Evolutionary conservation across 2,797 vertebrate species (phyloP).

Genomic region (Furcifer pardalis): DNA sequence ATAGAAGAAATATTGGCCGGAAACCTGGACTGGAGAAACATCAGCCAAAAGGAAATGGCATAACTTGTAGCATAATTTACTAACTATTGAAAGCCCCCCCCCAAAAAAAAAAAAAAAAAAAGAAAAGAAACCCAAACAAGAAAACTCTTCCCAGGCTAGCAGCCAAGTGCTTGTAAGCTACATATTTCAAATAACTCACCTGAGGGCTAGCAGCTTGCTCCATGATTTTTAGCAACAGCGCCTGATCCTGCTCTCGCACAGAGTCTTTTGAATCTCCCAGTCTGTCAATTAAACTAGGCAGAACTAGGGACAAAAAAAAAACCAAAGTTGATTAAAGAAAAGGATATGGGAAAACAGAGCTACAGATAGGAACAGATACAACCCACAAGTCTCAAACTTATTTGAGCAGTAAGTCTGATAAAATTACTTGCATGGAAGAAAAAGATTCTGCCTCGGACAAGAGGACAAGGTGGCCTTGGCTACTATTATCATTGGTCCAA

Average conservation of each 20-base stretch:
- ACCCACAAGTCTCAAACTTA: background rate
- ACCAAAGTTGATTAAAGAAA: background rate
- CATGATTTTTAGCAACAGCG: conserved; percentile 95
- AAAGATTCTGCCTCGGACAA: background rate
- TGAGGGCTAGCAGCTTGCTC: conserved; percentile 92
- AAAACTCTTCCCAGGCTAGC: background rate
- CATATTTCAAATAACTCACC: conserved; percentile 72
- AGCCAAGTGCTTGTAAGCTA: fast-evolving
- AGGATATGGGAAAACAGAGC: background rate
- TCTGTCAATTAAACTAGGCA: conserved; percentile 95
- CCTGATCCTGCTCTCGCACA: conserved; percentile 95
- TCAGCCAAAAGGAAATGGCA: background rate
- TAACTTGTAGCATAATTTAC: no score
- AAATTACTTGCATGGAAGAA: background rate
- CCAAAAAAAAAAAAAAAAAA: no score
- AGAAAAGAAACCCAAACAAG: background rate
- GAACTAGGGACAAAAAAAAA: conserved; percentile 78
- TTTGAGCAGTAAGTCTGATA: background rate
- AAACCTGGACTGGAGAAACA: no score
- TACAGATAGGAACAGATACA: background rate
- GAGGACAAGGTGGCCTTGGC: background rate
- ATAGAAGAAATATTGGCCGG: background rate
- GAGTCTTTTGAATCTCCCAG: conserved; percentile 96
- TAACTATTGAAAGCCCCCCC: no score
- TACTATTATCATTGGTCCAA: background rate